phyloP scores from a whole-genome alignment of 1,140 invertebrate genomes.

The Sarcophaga bullata region DNA sequence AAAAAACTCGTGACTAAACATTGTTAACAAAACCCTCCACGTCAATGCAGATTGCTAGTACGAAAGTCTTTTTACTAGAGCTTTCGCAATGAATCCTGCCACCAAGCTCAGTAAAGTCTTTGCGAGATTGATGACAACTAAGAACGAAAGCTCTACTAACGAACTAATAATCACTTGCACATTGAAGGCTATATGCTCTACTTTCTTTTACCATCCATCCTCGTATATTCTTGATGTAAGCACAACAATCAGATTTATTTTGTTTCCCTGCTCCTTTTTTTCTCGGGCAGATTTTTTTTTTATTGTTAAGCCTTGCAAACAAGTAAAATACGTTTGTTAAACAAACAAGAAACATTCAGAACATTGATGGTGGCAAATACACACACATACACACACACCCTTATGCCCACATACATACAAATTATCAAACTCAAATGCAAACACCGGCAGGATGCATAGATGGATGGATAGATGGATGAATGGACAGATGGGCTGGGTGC shows the following conservation, averaged over 20 bases:
- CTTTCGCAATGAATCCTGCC: no score
- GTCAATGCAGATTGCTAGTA: no score
- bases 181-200: no score
- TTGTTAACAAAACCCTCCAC: no score
- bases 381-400: neutral
- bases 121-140: no score
- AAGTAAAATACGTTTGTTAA: conserved; percentile 45
- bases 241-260: conserved; percentile 19
- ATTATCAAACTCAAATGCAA: neutral
- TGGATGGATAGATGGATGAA: neutral
- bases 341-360: conserved; percentile 41
- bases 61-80: no score
- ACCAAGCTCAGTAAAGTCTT: no score
- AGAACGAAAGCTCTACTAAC: no score
- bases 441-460: neutral
- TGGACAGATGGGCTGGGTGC: neutral
- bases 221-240: neutral
- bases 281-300: conserved; percentile 13
- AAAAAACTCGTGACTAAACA: no score
- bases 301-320: conserved; percentile 46
- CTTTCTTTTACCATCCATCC: neutral
- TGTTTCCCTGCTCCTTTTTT: conserved; percentile 2
- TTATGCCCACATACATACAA: neutral
- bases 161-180: no score
- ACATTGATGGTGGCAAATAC: conserved; percentile 35